phyloP scores from a whole-genome alignment of 2,888 invertebrate species.

The Chironomus tentans region DNA sequence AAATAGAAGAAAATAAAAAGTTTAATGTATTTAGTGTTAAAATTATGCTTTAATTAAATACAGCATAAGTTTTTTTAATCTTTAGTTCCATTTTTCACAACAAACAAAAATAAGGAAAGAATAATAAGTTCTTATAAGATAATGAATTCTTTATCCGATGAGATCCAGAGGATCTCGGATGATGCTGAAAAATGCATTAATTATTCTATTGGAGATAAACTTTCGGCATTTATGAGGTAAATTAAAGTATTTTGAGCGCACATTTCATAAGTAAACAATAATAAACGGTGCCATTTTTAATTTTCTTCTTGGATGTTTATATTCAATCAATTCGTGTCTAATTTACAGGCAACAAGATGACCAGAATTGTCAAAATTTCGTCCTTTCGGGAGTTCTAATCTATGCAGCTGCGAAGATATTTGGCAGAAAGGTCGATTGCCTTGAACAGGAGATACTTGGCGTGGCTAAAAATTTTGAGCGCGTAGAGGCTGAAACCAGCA shows the following conservation, averaged over 20 bases:
- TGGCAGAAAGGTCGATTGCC: conserved; percentile 5
- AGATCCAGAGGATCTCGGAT: neutral
- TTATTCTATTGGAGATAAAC: conserved; percentile 14
- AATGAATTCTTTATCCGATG: neutral
- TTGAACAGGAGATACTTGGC: conserved; percentile 11
- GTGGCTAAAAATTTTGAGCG: conserved; percentile 3
- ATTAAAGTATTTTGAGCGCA: neutral
- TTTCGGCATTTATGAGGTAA: neutral
- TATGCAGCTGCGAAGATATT: conserved; percentile 9
- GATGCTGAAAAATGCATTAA: conserved; percentile 14
- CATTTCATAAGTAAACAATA: neutral
- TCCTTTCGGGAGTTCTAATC: conserved; percentile 11
- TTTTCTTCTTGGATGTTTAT: neutral
- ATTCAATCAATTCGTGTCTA: neutral
- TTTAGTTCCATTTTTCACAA: neutral
- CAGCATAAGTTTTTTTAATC: no score
- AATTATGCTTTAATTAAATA: no score
- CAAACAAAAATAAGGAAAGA: neutral
- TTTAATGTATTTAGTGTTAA: no score
- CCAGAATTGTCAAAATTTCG: neutral
- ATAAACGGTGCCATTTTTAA: neutral
- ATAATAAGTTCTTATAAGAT: neutral
- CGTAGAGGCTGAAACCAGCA: neutral
- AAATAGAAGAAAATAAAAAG: no score
- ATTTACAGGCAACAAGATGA: neutral